Percentiles rank a stretch among this genome's conserved stretches.
These are phyloP conservation scores for Gymnocephalus cernua DNA, from an alignment of 2,113 vertebrate species.

Conservation along the genomic window DNA sequence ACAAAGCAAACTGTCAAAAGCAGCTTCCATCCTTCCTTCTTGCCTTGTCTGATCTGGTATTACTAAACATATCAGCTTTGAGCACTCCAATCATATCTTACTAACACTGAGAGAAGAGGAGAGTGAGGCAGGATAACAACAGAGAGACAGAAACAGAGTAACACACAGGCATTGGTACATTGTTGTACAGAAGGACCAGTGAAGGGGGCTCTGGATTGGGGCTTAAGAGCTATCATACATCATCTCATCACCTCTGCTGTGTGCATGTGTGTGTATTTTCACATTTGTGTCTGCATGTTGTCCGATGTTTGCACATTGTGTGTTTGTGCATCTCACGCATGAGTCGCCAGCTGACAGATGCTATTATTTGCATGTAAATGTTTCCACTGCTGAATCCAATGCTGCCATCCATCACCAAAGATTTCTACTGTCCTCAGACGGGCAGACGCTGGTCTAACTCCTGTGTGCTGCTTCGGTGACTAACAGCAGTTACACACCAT, in stretches of 20 bases:
- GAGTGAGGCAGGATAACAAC: neutral
- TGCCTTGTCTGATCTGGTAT: slow-evolving; percentile 16
- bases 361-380: slow-evolving; percentile 76
- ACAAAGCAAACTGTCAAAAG: slow-evolving; percentile 28
- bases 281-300: slow-evolving; percentile 11
- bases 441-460: slow-evolving; percentile 5
- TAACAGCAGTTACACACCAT: slow-evolving; percentile 20
- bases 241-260: slow-evolving; percentile 69
- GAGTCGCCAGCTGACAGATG: slow-evolving; percentile 67
- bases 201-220: slow-evolving; percentile 38
- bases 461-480: neutral
- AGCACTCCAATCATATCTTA: slow-evolving; percentile 26
- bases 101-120: slow-evolving; percentile 8
- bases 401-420: slow-evolving; percentile 70
- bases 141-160: neutral
- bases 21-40: slow-evolving; percentile 20
- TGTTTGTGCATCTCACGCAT: slow-evolving; percentile 41
- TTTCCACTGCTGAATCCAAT: slow-evolving; percentile 57
- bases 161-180: slow-evolving; percentile 1
- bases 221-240: slow-evolving; percentile 72
- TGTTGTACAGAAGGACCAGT: slow-evolving; percentile 36
- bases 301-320: neutral
- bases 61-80: slow-evolving; percentile 30
- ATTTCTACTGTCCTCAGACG: slow-evolving; percentile 25
- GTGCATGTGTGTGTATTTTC: slow-evolving; percentile 9